Base-by-base conservation (phyloP, 2,888 invertebrate species). In the Scaptomyza tumidula region DNA sequence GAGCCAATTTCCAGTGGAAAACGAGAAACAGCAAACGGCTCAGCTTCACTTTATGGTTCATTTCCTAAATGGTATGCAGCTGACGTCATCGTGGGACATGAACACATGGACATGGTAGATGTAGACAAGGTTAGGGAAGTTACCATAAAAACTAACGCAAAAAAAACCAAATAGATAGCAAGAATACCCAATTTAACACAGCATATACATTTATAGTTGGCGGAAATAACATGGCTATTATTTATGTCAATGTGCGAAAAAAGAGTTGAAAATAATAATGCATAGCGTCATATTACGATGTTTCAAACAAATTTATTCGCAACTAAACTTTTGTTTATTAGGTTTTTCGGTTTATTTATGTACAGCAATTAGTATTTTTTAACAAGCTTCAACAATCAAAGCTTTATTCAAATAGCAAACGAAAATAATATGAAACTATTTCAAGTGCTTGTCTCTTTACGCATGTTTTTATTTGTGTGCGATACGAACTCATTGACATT, bases 11-110 rank as follows among this genome's bases (percentile, higher is more conserved):
- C 59, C 50, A 76, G 58, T 46, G 50, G 62, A 49, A 41, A 70
- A 63, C 71, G 66, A 62, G 29, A 71, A 63, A 74, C 75, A 64
- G 72, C 54, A 39, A 67, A 65, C 72, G 64, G 54, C 68, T 54
- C 58, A 58, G 69, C 52, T 54, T 64, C 75, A 82, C 75, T 85
- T 83, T 83, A 89, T 89, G 86, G 89, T 88, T 89, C 88, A 89
- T 89, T 83, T 81, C 88, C 79, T 87, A 89, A 89, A 89, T 83
- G 82, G 85, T 67, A 68, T 78, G 85, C 86, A 62, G 87, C 67
- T 70, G 78, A 69, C 62, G 67, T 71, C 70, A 60, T 57, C 59
- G 43, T 29, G 27, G 52, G 14, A 14, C 11, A 46, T 19, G 57
- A 39, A 41, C 29, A 41, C 29, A 41, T 16, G 39, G 39, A 1